phyloP scores from a whole-genome alignment of 2,888 invertebrate genomes.

The Ischnura elegans region DNA sequence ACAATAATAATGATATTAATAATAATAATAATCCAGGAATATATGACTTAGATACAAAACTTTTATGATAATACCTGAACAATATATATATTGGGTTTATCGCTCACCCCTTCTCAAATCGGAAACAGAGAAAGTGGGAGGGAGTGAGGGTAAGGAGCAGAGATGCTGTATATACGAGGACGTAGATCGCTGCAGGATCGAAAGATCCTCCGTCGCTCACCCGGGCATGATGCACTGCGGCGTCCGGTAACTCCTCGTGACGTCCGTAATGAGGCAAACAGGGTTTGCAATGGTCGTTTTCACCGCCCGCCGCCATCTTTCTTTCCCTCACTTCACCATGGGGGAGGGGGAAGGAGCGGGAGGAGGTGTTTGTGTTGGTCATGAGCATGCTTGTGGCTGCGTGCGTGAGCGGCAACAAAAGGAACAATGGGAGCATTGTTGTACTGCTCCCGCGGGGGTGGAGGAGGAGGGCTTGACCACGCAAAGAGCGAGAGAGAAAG shows the following conservation, averaged over 20 bases:
- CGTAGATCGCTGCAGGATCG: too few relatives aligned
- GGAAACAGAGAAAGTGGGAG: not conserved
- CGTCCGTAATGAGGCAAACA: not conserved
- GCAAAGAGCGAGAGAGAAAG: not conserved
- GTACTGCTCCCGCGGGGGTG: not conserved
- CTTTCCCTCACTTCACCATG: not conserved
- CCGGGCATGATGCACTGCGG: not conserved
- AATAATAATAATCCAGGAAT: too few relatives aligned
- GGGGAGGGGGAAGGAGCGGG: not conserved
- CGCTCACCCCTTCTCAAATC: not conserved
- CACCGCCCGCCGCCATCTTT: not conserved
- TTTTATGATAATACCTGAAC: too few relatives aligned
- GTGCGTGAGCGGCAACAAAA: slow-evolving; percentile 2
- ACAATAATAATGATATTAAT: too few relatives aligned
- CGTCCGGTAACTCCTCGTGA: not conserved
- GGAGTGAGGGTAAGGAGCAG: too few relatives aligned
- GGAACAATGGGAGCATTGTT: slow-evolving; percentile 27
- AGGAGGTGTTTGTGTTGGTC: not conserved
- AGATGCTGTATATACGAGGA: too few relatives aligned
- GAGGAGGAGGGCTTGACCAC: not conserved
- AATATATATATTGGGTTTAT: too few relatives aligned
- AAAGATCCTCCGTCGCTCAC: not conserved
- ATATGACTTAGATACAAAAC: too few relatives aligned
- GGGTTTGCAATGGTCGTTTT: not conserved
- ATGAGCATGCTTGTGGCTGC: not conserved